A percentile compares a stretch with the other conserved stretches of the same genome.
These are phyloP conservation scores for Limnephilus rhombicus DNA, from an alignment of 2,888 invertebrate species.

Conservation along the genomic window DNA sequence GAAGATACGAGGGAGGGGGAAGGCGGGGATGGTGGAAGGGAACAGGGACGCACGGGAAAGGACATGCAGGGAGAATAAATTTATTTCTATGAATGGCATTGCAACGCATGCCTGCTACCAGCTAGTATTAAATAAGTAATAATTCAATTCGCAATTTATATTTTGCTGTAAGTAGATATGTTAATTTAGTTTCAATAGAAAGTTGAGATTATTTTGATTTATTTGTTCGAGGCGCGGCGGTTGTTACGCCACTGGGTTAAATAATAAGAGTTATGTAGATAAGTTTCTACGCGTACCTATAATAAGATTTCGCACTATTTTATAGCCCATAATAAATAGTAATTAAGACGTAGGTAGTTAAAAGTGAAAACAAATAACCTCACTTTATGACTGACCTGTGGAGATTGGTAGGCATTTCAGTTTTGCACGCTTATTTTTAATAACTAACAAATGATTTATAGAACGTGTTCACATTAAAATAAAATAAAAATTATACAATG, in stretches of 20 bases:
- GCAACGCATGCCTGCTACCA: no score
- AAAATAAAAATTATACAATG: no score
- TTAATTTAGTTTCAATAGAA: not conserved
- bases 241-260: not conserved
- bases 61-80: no score
- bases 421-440: not conserved
- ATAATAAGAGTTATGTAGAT: not conserved
- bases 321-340: not conserved
- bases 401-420: not conserved
- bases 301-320: not conserved
- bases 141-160: no score
- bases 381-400: not conserved
- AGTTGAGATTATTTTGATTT: not conserved
- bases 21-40: no score
- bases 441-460: not conserved
- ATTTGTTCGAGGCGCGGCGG: not conserved
- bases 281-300: not conserved
- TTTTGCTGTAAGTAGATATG: no score
- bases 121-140: no score
- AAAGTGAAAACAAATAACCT: not conserved
- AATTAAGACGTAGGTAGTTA: not conserved
- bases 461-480: no score
- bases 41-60: no score
- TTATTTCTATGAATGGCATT: no score
- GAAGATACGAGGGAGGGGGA: no score